Evolutionary conservation across 1,140 invertebrate species (phyloP), one percentile per base, ranked within the genome.

Genomic region (Hyles euphorbiae): DNA sequence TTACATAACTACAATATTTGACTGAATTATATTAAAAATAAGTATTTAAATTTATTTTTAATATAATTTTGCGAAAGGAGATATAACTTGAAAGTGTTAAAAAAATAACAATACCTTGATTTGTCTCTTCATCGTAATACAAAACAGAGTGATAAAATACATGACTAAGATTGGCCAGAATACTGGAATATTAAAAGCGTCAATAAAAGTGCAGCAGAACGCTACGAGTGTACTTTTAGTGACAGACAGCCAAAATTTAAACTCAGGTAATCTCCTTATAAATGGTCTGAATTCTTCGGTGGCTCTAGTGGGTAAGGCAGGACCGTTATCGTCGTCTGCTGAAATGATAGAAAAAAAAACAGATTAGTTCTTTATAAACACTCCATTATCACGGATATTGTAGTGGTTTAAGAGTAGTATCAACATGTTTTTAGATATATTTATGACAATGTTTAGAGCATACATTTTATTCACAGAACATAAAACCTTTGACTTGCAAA

Each of bases 91-190:
- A 22, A 22, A 22, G 22, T 22, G 47, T 36, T n/a, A 5, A n/a
- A 56, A n/a, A 48, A 58, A 57, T 51, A 58, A 47, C 34, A 52
- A 63, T 91, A 98, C 97, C 94, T 96, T 98, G 74, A 99, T 99
- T 93, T 99, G 99, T 80, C 98, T 94, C 89, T 99, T 99, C 98
- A 99, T 99, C 52, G 98, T 99, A 72, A 99, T 96, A 88, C 96
- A 97, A 85, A 99, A 98, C 63, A 99, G 90, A 45, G 98, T 98
- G 78, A 99, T 96, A 90, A 99, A 99, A 90, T 99, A 99, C 94
- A 99, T 98, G 60, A 99, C 97, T 77, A 99, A 92, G 69, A 99
- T 99, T 50, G 99, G 99, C 99, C 99, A 99, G 89, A 99, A 99
- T 71, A 99, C 99, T 78, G 99, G 99, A 82, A 99, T 95, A 92